phyloP scores from a whole-genome alignment of 1,140 invertebrate genomes.

The Magallana angulata region DNA sequence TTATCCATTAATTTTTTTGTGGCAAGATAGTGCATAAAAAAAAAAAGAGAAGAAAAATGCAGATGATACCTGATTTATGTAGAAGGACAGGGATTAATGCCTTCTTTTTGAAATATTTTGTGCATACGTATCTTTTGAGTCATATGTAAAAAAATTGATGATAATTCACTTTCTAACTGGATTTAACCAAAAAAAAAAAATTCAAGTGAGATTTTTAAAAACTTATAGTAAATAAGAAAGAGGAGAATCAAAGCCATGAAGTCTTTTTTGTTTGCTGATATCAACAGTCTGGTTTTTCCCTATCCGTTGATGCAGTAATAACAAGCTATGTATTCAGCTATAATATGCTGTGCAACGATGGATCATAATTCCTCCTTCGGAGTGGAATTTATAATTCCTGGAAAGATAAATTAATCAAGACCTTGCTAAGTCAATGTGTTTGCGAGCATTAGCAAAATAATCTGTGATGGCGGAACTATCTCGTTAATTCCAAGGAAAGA shows the following conservation, averaged over 20 bases:
- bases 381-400: constrained; percentile 1
- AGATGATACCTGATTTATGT: no score
- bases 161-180: background rate
- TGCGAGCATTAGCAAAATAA: background rate
- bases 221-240: background rate
- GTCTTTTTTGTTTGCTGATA: background rate
- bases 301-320: background rate
- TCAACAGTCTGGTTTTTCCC: background rate
- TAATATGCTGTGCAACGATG: background rate
- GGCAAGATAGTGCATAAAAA: no score
- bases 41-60: no score
- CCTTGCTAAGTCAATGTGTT: background rate
- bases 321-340: background rate
- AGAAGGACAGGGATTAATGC: no score
- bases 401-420: constrained; percentile 19
- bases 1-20: no score
- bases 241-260: background rate
- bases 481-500: no score
- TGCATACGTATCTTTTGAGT: background rate
- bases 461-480: background rate
- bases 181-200: background rate
- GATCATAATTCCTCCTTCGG: background rate
- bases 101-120: no score
- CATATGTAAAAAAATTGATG: background rate
- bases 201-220: background rate